These are phyloP conservation scores for Thalassoma bifasciatum DNA, from an alignment of 2,113 vertebrate species.

Conservation along the genomic window DNA sequence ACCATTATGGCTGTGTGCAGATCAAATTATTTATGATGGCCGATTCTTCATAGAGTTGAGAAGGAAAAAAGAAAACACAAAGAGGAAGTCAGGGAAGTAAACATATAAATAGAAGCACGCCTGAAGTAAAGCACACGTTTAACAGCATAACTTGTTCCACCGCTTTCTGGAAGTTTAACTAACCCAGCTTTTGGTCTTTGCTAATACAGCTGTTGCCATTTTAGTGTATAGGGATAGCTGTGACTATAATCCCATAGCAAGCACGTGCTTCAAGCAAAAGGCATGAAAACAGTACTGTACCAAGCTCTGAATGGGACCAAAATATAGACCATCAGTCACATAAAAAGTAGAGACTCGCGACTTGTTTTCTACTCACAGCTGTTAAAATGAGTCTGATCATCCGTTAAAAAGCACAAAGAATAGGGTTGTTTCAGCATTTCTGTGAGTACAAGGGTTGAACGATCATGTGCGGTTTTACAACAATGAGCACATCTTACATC, in stretches of 20 bases:
- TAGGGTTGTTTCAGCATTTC: conserved; percentile 17
- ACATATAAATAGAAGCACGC: neutral
- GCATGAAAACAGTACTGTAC: neutral
- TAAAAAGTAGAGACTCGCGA: no score
- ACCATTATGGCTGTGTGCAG: conserved; percentile 29
- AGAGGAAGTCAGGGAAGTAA: neutral
- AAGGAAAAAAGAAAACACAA: neutral
- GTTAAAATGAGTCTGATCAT: neutral
- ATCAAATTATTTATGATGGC: conserved; percentile 52
- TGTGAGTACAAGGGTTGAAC: conserved; percentile 56
- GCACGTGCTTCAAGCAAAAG: neutral
- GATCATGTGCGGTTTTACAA: conserved; percentile 43
- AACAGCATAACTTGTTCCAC: conserved; percentile 15
- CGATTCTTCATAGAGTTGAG: conserved; percentile 11
- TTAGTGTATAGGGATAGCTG: neutral
- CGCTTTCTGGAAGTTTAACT: conserved; percentile 16
- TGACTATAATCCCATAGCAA: neutral
- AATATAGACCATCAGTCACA: neutral
- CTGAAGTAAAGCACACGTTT: conserved; percentile 24
- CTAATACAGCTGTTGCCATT: neutral
- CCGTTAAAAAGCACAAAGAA: neutral
- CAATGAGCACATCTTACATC: neutral
- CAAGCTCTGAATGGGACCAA: neutral
- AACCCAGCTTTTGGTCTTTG: neutral
- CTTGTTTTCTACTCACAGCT: neutral